Evolutionary conservation across 2,888 invertebrate species (phyloP).

Genomic region (Tolmerus cingulatus): DNA sequence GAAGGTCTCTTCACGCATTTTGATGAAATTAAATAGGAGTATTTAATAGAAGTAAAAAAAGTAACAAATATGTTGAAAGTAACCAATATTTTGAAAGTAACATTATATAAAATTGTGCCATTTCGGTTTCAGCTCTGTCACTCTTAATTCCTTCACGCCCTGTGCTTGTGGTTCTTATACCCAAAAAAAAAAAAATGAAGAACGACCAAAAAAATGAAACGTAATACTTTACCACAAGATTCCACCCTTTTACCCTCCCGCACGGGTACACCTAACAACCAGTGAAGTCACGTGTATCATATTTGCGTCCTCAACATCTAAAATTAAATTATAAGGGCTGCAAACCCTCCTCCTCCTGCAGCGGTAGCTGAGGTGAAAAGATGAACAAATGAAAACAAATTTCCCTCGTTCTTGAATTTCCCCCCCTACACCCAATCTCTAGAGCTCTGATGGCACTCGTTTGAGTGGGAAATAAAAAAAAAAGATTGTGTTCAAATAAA

Average conservation of each 20-base stretch:
- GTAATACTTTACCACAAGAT: background rate
- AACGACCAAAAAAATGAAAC: background rate
- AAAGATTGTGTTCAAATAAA: background rate
- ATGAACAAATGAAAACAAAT: background rate
- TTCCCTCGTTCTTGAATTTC: background rate
- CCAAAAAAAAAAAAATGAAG: background rate
- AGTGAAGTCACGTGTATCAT: background rate
- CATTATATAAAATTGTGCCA: no score
- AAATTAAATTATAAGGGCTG: background rate
- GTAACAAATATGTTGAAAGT: no score
- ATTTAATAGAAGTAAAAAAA: no score
- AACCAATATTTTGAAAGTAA: no score
- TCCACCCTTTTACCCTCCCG: background rate
- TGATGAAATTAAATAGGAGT: no score
- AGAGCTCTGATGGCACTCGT: background rate
- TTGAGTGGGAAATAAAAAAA: background rate
- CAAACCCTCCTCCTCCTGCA: background rate
- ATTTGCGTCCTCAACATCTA: background rate
- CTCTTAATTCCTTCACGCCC: no score
- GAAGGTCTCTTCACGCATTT: no score
- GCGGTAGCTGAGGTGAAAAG: background rate
- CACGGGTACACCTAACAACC: background rate
- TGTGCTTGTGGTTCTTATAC: no score
- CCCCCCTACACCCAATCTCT: background rate
- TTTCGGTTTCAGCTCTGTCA: no score